Percentiles rank a stretch among this genome's conserved stretches.
phyloP scores from a whole-genome alignment of 2,797 vertebrate genomes.

The Eupleurogrammus muticus region DNA sequence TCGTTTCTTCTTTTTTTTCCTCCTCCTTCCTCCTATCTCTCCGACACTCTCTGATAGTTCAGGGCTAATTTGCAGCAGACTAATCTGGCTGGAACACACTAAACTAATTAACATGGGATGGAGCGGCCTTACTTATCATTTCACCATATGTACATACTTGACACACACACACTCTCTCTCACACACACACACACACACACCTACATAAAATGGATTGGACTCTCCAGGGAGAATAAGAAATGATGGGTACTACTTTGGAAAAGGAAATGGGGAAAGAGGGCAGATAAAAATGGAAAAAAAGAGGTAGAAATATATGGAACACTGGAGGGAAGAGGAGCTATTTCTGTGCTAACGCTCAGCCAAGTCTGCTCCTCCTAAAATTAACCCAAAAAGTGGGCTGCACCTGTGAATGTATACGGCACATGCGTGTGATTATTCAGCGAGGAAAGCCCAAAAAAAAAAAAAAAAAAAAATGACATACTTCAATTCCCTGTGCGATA shows the following conservation, averaged over 20 bases:
- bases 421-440: slow-evolving; percentile 46
- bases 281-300: slow-evolving; percentile 73
- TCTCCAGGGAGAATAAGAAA: slow-evolving; percentile 71
- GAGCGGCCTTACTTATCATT: slow-evolving; percentile 74
- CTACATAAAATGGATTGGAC: slow-evolving; percentile 48
- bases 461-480: slow-evolving; percentile 32
- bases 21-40: too few relatives aligned
- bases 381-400: slow-evolving; percentile 60
- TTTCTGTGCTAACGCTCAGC: slow-evolving; percentile 63
- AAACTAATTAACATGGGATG: slow-evolving; percentile 78
- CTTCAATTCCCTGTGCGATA: slow-evolving; percentile 23
- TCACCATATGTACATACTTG: slow-evolving; percentile 69
- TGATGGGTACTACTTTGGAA: slow-evolving; percentile 66
- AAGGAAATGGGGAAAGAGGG: slow-evolving; percentile 78
- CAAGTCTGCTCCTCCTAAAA: slow-evolving; percentile 57
- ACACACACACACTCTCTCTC: too few relatives aligned
- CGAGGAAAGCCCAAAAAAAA: slow-evolving; percentile 25
- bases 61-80: slow-evolving; percentile 63
- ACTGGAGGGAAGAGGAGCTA: slow-evolving; percentile 51
- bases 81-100: slow-evolving; percentile 71
- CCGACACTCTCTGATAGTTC: slow-evolving; percentile 48
- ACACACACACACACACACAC: slow-evolving; percentile 9
- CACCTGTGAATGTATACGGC: slow-evolving; percentile 22
- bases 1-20: not conserved
- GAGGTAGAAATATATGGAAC: slow-evolving; percentile 56